A percentile compares a stretch with the other conserved stretches of the same genome.
Conservation (phyloP, 2,888 invertebrate species). For the Taphrorychus bicolor region DNA sequence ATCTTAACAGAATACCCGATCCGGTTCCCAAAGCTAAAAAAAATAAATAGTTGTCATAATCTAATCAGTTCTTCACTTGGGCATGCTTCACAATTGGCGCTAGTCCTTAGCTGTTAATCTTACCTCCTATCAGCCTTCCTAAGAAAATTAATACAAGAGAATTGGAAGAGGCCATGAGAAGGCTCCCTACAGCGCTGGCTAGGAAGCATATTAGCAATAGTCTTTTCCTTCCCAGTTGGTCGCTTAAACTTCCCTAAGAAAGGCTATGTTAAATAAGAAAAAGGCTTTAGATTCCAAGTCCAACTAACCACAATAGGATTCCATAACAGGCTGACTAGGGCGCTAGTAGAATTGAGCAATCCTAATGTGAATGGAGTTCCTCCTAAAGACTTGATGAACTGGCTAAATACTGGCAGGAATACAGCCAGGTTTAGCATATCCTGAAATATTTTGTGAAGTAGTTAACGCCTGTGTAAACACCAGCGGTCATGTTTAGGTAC, state of each 20-base stretch:
- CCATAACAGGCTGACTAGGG: constrained; percentile 35
- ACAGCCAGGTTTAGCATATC: constrained; percentile 34
- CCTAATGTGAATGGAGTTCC: constrained; percentile 31
- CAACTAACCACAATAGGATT: constrained; percentile 40
- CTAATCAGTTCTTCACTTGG: too few species aligned
- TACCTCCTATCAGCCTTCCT: constrained; percentile 32
- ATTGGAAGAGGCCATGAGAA: constrained; percentile 24
- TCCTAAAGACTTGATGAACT: constrained; percentile 30
- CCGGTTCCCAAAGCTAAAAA: constrained; percentile 37
- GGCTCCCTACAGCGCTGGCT: constrained; percentile 29
- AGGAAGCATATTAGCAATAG: constrained; percentile 32
- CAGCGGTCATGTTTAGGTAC: neutral
- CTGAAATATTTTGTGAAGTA: constrained; percentile 12
- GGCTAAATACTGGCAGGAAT: constrained; percentile 28
- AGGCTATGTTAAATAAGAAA: neutral
- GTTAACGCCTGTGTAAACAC: neutral
- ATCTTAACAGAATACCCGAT: constrained; percentile 31
- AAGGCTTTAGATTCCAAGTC: neutral
- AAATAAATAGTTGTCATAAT: too few species aligned
- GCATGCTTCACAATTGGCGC: too few species aligned
- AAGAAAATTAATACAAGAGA: constrained; percentile 23
- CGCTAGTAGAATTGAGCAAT: constrained; percentile 35
- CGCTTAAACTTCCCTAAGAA: constrained; percentile 40
- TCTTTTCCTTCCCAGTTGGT: constrained; percentile 32
- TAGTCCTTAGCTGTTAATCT: neutral